These are phyloP conservation scores for Meiosimyza decipiens DNA, from an alignment of 2,888 invertebrate species.

Conservation along the genomic window DNA sequence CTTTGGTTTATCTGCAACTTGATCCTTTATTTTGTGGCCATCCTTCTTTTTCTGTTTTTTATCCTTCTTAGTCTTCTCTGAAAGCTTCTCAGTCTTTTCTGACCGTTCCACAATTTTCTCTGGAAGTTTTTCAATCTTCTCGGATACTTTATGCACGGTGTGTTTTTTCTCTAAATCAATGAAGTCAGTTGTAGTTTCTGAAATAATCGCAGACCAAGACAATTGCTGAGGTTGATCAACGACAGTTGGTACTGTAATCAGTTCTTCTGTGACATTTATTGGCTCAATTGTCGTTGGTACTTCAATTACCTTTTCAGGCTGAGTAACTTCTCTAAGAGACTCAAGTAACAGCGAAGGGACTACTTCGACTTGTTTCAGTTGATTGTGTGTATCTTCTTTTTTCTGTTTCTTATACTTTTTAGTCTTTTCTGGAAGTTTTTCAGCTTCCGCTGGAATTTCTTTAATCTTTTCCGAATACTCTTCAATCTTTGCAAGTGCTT, in stretches of 20 bases:
- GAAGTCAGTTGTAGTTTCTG: slow-evolving; percentile 49
- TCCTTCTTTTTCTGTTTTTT: neutral
- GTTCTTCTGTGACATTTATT: too few species aligned
- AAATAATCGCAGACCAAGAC: slow-evolving; percentile 54
- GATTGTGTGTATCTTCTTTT: too few species aligned
- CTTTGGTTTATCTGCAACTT: too few species aligned
- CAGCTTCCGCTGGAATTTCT: neutral
- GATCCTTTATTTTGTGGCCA: too few species aligned
- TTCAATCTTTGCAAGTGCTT: neutral
- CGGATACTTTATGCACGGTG: slow-evolving; percentile 6
- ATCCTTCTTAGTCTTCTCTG: neutral
- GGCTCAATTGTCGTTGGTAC: too few species aligned
- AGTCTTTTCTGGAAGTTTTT: neutral
- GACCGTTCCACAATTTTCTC: neutral
- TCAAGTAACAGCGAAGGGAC: neutral
- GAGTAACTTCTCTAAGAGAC: neutral
- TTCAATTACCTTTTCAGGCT: too few species aligned
- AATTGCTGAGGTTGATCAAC: neutral
- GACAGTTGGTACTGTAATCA: too few species aligned
- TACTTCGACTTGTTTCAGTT: too few species aligned
- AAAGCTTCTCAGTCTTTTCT: neutral
- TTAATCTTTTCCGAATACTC: neutral
- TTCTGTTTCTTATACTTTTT: slow-evolving; percentile 3
- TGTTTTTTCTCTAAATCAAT: slow-evolving; percentile 48
- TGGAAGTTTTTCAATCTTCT: neutral